These are phyloP conservation scores for Salpingus planirostris DNA, from an alignment of 2,888 invertebrate genomes.

Conservation along the genomic window DNA sequence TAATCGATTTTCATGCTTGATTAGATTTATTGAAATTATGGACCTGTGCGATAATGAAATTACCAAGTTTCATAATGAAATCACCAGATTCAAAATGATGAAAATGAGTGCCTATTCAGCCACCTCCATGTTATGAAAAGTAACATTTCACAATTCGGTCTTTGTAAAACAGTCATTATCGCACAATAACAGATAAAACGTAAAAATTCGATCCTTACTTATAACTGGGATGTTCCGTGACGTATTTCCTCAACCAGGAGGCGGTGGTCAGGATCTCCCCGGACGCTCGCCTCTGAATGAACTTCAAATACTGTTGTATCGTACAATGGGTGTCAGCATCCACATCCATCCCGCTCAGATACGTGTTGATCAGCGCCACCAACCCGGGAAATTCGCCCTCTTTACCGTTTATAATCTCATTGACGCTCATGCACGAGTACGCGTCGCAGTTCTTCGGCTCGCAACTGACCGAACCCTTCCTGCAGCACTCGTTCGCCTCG, in stretches of 20 bases:
- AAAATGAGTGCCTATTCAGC: too few relatives aligned
- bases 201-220: conserved; percentile 50
- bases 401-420: conserved; percentile 96
- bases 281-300: conserved; percentile 79
- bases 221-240: conserved; percentile 80
- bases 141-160: not conserved
- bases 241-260: conserved; percentile 87
- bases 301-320: conserved; percentile 89
- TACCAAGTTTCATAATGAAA: too few relatives aligned
- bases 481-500: conserved; percentile 38
- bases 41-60: too few relatives aligned
- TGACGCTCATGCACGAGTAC: conserved; percentile 76
- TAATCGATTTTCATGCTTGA: too few relatives aligned
- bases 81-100: too few relatives aligned
- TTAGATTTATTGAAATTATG: too few relatives aligned
- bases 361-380: conserved; percentile 88
- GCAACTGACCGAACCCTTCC: conserved; percentile 25
- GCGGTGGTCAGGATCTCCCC: conserved; percentile 92
- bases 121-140: not conserved
- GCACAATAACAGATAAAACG: conserved; percentile 1
- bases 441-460: conserved; percentile 40
- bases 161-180: conserved; percentile 2
- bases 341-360: conserved; percentile 90
- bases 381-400: conserved; percentile 88
- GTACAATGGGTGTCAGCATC: conserved; percentile 98